Percentiles rank a stretch among this genome's conserved stretches.
Conservation (phyloP, 2,888 invertebrate species). For the Athetis lepigone region DNA sequence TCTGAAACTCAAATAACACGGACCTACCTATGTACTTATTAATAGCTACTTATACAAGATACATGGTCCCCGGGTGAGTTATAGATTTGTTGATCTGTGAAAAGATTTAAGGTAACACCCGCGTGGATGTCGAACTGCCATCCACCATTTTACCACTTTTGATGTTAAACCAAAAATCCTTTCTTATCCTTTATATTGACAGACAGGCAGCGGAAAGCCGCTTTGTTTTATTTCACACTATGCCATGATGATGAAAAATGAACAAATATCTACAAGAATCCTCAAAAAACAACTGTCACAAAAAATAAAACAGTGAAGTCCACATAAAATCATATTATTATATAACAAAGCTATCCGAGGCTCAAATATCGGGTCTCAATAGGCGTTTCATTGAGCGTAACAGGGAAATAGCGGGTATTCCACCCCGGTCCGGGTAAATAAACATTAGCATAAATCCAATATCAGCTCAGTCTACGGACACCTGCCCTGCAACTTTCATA, state of each 20-base stretch:
- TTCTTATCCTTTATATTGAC: too few species aligned
- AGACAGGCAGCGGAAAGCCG: too few species aligned
- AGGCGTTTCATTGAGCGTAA: slow-evolving; percentile 39
- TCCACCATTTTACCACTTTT: too few species aligned
- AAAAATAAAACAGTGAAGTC: slow-evolving; percentile 9
- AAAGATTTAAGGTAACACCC: too few species aligned
- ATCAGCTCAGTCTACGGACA: slow-evolving; percentile 74
- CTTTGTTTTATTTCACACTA: too few species aligned
- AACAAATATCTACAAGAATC: neutral
- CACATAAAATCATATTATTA: slow-evolving; percentile 12
- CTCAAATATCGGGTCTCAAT: slow-evolving; percentile 39
- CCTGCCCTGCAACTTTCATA: slow-evolving; percentile 77
- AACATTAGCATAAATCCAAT: slow-evolving; percentile 88
- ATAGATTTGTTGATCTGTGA: neutral
- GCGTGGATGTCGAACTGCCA: too few species aligned
- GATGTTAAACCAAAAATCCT: too few species aligned
- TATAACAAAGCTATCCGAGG: slow-evolving; percentile 7
- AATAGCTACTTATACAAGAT: slow-evolving; percentile 36
- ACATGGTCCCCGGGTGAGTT: neutral
- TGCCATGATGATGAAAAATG: too few species aligned
- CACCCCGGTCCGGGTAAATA: slow-evolving; percentile 72
- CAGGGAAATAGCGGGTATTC: slow-evolving; percentile 46
- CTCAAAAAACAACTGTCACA: neutral
- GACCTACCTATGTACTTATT: slow-evolving; percentile 48
- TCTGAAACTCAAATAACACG: slow-evolving; percentile 44